These are phyloP conservation scores for Zosterops japonicus DNA, from an alignment of 2,113 vertebrate genomes.

Conservation along the genomic window DNA sequence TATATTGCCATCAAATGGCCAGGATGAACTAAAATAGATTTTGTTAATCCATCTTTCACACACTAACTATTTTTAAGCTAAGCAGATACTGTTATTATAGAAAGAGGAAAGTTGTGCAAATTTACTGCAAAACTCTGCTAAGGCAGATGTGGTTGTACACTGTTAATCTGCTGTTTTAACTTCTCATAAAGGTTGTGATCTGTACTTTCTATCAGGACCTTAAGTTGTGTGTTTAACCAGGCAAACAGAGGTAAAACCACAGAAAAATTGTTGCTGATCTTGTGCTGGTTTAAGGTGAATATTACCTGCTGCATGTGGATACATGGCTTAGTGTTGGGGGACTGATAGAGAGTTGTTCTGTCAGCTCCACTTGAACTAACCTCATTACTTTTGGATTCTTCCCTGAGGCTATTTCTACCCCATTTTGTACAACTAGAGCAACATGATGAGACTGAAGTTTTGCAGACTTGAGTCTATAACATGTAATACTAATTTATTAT, in stretches of 20 bases:
- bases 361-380: slow-evolving; percentile 28
- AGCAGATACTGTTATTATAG: background rate
- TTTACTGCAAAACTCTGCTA: background rate
- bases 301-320: background rate
- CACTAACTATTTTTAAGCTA: background rate
- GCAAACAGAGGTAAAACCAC: background rate
- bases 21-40: background rate
- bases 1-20: background rate
- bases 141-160: background rate
- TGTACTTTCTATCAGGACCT: background rate
- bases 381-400: slow-evolving; percentile 5
- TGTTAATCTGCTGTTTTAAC: background rate
- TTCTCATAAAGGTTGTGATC: background rate
- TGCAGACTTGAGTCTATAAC: background rate
- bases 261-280: background rate
- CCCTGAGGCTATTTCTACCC: slow-evolving; percentile 37
- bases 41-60: background rate
- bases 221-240: background rate
- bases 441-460: background rate
- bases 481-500: background rate
- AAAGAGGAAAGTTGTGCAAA: background rate
- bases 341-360: background rate
- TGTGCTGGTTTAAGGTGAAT: background rate
- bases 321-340: background rate
- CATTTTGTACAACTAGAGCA: slow-evolving; percentile 45